Evolutionary conservation across 92 coral and sea anemone species (phyloP), one percentile per base, ranked within the genome.

Genomic region (Meandrina meandrites): DNA sequence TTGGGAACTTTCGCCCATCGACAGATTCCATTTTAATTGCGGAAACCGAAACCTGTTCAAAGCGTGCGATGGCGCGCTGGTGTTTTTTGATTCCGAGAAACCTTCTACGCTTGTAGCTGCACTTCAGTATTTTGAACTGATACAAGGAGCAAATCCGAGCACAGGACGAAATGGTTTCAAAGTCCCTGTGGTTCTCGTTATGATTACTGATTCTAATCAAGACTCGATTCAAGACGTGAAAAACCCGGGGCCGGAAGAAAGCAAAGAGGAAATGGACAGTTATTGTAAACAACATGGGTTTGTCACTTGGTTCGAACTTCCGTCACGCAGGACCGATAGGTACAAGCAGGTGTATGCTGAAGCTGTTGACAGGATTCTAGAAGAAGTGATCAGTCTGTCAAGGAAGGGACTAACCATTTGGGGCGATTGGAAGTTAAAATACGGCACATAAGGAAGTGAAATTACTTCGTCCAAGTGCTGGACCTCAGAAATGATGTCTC

Each of bases 1-100:
- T 35, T 73, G 78, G 78, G 78, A 73, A 40, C 78, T 73, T 73
- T 37, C 78, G 78, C 78, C 48, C 28, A 73, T 73, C 51, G 78
- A 73, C 78, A 73, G 78, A 36, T 73, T 73, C n/a, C 78, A 17
- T 8, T 73, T 73, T 34, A 16, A 7, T 34, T 73, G 78, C 48
- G 78, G 78, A 18, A 73, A 73, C 28, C 48, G 78, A 1, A 73
- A 73, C 13, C 28, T 73, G 51, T 73, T 34, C 78, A 73, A 73
- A 36, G n/a, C 78, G 5, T 73, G 78, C 37, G 78, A 73, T 37
- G 78, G 78, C 28, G 78, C 78, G 48, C 13, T 73, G 12, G 27
- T 73, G 78, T 73, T 73, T 40, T 36, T 34, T 18, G 78, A 73
- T 19, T 22, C 11, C n/a, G 78, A 73, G 50, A 73, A 73, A 40